Conservation (phyloP, 1,140 invertebrate genomes). For the Solen grandis region DNA sequence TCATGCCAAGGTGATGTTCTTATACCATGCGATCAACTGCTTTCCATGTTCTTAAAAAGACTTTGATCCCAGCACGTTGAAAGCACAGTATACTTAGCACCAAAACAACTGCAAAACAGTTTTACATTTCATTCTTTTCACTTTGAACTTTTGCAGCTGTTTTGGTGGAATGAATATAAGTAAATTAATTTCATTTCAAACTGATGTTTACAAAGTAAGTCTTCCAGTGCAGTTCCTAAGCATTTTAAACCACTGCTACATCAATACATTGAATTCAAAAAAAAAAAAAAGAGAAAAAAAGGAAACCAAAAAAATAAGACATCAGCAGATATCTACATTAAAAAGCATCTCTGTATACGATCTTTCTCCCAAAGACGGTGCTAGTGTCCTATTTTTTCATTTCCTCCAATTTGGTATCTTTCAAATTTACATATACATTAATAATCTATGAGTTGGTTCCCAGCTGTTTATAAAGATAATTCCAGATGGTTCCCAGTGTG, state of each 20-base stretch:
- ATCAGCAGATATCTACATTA: background rate
- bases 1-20: background rate
- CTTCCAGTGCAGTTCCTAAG: background rate
- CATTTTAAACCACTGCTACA: background rate
- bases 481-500: slow-evolving; percentile 50
- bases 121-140: too few relatives aligned
- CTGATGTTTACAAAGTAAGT: background rate
- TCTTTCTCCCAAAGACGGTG: background rate
- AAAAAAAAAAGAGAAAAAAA: background rate
- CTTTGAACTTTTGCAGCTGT: background rate
- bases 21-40: background rate
- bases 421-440: slow-evolving; percentile 37
- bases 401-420: background rate
- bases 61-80: background rate
- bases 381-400: background rate
- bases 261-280: too few relatives aligned
- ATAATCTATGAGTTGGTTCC: slow-evolving; percentile 41
- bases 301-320: background rate
- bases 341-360: background rate
- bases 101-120: too few relatives aligned
- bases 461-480: slow-evolving; percentile 48
- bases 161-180: background rate
- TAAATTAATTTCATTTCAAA: background rate
- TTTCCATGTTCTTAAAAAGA: background rate
- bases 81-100: background rate